phyloP scores from a whole-genome alignment of 2,113 vertebrate genomes.

The Romanogobio albipinnatus region DNA sequence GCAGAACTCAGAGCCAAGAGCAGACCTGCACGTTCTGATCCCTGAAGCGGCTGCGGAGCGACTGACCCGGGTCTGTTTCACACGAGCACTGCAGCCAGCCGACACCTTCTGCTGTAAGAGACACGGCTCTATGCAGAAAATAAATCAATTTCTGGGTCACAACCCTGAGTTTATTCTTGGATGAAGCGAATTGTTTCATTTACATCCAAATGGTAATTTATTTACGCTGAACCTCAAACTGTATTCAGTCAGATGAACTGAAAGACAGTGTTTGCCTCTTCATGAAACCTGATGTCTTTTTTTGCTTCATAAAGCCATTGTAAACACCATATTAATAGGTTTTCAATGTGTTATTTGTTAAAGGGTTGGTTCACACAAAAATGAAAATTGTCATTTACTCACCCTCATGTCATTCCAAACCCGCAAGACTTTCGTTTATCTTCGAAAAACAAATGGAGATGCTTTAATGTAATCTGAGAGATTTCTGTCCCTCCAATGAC shows the following conservation, averaged over 20 bases:
- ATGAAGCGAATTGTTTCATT: background rate
- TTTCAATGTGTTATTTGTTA: too few relatives aligned
- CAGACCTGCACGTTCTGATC: background rate
- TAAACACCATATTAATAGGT: slow-evolving; percentile 1
- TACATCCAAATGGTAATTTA: background rate
- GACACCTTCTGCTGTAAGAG: background rate
- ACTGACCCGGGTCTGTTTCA: background rate
- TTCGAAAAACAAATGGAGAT: too few relatives aligned
- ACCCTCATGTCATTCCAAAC: too few relatives aligned
- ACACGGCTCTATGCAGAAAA: background rate
- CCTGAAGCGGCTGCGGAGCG: background rate
- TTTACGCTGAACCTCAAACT: background rate
- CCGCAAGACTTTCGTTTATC: too few relatives aligned
- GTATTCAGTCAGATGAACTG: background rate
- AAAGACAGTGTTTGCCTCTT: background rate
- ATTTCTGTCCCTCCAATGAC: too few relatives aligned
- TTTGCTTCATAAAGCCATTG: background rate
- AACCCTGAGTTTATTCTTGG: background rate
- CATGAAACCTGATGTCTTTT: background rate
- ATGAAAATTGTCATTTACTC: too few relatives aligned
- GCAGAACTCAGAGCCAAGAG: too few relatives aligned
- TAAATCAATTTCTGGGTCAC: background rate
- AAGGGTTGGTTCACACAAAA: too few relatives aligned
- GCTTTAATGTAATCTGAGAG: too few relatives aligned
- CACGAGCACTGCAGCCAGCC: background rate